phyloP scores from a whole-genome alignment of 2,888 invertebrate genomes.

The Agriopis marginaria region DNA sequence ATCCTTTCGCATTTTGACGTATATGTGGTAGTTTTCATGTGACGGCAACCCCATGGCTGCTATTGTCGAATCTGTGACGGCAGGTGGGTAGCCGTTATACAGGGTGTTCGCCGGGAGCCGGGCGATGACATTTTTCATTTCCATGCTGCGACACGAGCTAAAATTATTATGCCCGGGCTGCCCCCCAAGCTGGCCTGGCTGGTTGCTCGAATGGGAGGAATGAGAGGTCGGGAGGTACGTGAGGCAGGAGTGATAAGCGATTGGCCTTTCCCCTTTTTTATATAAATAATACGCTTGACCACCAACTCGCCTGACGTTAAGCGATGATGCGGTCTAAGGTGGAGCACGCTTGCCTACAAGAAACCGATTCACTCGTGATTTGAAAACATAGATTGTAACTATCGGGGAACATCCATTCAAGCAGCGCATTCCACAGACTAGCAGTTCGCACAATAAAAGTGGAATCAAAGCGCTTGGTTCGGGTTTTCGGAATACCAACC shows the following conservation, averaged over 20 bases:
- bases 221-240: conserved; percentile 24
- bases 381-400: too few relatives aligned
- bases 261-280: too few relatives aligned
- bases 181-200: conserved; percentile 34
- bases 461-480: too few relatives aligned
- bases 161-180: conserved; percentile 67
- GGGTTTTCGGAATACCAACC: too few relatives aligned
- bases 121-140: conserved; percentile 68
- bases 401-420: too few relatives aligned
- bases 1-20: conserved; percentile 4
- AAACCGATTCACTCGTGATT: too few relatives aligned
- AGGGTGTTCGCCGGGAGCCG: conserved; percentile 40
- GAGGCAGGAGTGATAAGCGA: conserved; percentile 53
- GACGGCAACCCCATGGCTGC: conserved; percentile 34
- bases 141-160: conserved; percentile 62
- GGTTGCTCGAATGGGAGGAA: conserved; percentile 15
- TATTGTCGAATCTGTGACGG: background rate
- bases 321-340: too few relatives aligned
- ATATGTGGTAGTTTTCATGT: conserved; percentile 44
- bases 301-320: too few relatives aligned
- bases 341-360: too few relatives aligned
- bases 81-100: conserved; percentile 51
- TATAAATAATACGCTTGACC: too few relatives aligned
- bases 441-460: too few relatives aligned
- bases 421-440: too few relatives aligned